Percentiles rank a stretch among this genome's conserved stretches.
phyloP scores from a whole-genome alignment of 37 sponge, comb jelly and placozoan genomes.

The Amphimedon queenslandica region DNA sequence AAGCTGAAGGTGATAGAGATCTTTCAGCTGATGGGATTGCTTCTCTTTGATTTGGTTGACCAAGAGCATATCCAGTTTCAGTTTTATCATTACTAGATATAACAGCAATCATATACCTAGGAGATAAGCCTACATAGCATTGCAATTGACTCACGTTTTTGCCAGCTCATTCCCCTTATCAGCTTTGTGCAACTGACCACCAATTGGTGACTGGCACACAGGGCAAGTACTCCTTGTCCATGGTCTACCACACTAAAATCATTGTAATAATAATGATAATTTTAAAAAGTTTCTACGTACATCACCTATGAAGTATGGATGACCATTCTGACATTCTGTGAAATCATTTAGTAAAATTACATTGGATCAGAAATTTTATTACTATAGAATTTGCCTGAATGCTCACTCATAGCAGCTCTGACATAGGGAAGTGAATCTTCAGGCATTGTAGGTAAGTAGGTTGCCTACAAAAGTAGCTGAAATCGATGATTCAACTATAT shows the following conservation, averaged over 20 bases:
- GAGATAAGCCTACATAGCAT: not conserved
- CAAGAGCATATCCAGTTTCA: slow-evolving; percentile 50
- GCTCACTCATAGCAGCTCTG: slow-evolving; percentile 2
- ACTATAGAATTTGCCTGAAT: slow-evolving; percentile 11
- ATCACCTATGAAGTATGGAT: slow-evolving; percentile 66
- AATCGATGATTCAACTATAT: not conserved
- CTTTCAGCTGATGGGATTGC: slow-evolving; percentile 37
- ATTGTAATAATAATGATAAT: too few species aligned
- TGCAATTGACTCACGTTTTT: slow-evolving; percentile 15
- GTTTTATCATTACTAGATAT: slow-evolving; percentile 39
- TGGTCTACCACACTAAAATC: slow-evolving; percentile 43
- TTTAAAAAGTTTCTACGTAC: slow-evolving; percentile 15
- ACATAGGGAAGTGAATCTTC: slow-evolving; percentile 52
- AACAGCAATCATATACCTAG: not conserved
- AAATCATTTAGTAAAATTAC: not conserved
- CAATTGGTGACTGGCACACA: slow-evolving; percentile 40
- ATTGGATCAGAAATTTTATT: not conserved
- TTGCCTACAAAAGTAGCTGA: slow-evolving; percentile 9
- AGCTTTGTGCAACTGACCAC: slow-evolving; percentile 32
- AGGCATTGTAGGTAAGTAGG: slow-evolving; percentile 66
- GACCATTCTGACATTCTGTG: slow-evolving; percentile 65
- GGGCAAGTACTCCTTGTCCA: slow-evolving; percentile 18
- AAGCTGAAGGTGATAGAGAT: slow-evolving; percentile 38
- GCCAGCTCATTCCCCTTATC: slow-evolving; percentile 26
- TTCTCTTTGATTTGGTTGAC: slow-evolving; percentile 27